Evolutionary conservation across 2,113 vertebrate genomes (phyloP), one percentile per base, ranked within the genome.

Genomic region (Myotis davidii): DNA sequence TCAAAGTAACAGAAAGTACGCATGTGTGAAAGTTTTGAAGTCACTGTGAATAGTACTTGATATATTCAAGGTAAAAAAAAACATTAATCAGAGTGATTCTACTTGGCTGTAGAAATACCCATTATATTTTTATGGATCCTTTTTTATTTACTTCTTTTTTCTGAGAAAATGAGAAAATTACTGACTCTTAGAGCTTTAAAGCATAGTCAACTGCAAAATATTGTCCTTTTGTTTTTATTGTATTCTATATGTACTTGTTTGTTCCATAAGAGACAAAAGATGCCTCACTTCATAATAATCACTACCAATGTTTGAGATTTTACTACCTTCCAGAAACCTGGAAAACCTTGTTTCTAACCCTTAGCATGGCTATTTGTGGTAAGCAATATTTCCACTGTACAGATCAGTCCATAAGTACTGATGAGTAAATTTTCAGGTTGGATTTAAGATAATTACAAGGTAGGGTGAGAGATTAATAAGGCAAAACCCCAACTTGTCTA

Each of bases 161-260:
- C 50, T 42, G 54, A 85, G 54, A 79, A 91, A 79, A 79, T 48
- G 37, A 96, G n/a, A 42, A 4, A 74, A 77, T 96, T 73, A 25
- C 4, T 94, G 6, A 6, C 10, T 85, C 17, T 74, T 79, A 77
- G 6, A 34, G 14, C 48, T 89, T 54, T 42, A 56, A 3, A 65
- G 6, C 50, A 73, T 32, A 34, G 54, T 13, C 69, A 14, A 78
- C 34, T 64, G 1, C 25, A 85, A 65, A 96, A 84, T 0, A 23
- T 73, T 65, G 76, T 39, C 37, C 70, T 85, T 65, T 50, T 77
- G 61, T 69, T 70, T 50, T 72, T 72, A 25, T 86, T 85, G 11
- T 74, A 65, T 56, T 73, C 1, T 27, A 13, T 67, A 39, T 64
- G 20, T 52, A 79, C 25, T 76, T 73, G 20, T 73, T 88, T 88